These are phyloP conservation scores for Mesoclemmys tuberculata DNA, from an alignment of 2,113 vertebrate genomes.

Conservation along the genomic window DNA sequence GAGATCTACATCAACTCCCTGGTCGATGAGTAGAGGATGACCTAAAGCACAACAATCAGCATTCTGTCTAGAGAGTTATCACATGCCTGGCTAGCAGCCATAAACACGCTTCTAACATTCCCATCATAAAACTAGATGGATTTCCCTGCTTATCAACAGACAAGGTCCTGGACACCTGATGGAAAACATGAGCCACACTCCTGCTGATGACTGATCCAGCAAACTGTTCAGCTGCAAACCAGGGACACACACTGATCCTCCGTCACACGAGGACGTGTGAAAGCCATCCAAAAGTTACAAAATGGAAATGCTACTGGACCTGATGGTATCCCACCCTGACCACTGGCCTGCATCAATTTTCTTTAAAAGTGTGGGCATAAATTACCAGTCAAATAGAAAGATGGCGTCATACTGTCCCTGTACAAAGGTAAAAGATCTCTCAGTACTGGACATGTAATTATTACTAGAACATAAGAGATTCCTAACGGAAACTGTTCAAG, in stretches of 20 bases:
- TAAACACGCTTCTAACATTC: neutral
- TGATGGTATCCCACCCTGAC: neutral
- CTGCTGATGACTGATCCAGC: neutral
- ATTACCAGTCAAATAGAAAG: neutral
- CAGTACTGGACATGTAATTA: too few species aligned
- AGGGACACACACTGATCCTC: neutral
- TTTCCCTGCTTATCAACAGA: neutral
- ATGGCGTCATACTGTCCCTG: neutral
- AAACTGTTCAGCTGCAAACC: neutral
- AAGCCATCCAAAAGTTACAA: too few species aligned
- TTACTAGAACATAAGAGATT: neutral
- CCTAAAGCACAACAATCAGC: too few species aligned
- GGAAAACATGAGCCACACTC: neutral
- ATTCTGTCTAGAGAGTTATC: neutral
- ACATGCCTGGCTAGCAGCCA: neutral
- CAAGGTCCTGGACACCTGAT: neutral
- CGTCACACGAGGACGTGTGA: neutral
- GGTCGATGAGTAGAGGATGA: neutral
- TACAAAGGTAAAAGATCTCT: neutral
- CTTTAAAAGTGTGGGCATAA: neutral
- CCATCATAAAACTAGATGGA: neutral
- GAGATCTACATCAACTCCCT: neutral
- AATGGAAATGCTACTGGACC: neutral
- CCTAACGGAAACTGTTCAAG: neutral
- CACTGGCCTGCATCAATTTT: neutral